Evolutionary conservation across 2,888 invertebrate genomes (phyloP).

Genomic region (Podabrus alpinus): DNA sequence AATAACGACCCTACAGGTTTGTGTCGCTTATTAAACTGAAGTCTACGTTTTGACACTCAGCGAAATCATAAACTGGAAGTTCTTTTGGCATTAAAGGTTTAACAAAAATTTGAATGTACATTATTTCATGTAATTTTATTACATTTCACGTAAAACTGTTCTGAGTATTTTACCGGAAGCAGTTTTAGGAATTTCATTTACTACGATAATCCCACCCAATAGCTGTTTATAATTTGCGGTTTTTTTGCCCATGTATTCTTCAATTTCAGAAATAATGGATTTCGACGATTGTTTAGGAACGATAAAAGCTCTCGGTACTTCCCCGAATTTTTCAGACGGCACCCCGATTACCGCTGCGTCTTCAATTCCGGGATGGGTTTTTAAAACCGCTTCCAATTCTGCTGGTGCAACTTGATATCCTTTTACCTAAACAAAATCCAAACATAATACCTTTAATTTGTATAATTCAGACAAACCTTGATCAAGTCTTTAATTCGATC

Average conservation of each 20-base stretch:
- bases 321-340: conserved; percentile 68
- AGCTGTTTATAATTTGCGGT: conserved; percentile 78
- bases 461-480: conserved; percentile 57
- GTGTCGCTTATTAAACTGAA: too few species aligned
- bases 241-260: conserved; percentile 64
- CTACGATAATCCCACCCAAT: conserved; percentile 66
- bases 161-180: conserved; percentile 78
- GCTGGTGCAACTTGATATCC: conserved; percentile 84
- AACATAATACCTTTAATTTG: neutral
- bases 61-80: too few species aligned
- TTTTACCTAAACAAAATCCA: conserved; percentile 47
- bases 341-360: conserved; percentile 84
- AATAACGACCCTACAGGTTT: too few species aligned
- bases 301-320: conserved; percentile 74
- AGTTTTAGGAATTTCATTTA: conserved; percentile 73
- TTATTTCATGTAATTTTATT: too few species aligned
- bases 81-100: too few species aligned
- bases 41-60: too few species aligned
- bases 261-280: conserved; percentile 60
- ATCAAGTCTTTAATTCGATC: conserved; percentile 81
- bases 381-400: conserved; percentile 74
- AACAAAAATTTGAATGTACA: too few species aligned
- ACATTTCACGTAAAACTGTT: neutral
- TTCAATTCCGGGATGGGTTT: conserved; percentile 70
- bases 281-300: conserved; percentile 56